These are phyloP conservation scores for Percina caprodes DNA, from an alignment of 2,113 vertebrate genomes.

Conservation along the genomic window DNA sequence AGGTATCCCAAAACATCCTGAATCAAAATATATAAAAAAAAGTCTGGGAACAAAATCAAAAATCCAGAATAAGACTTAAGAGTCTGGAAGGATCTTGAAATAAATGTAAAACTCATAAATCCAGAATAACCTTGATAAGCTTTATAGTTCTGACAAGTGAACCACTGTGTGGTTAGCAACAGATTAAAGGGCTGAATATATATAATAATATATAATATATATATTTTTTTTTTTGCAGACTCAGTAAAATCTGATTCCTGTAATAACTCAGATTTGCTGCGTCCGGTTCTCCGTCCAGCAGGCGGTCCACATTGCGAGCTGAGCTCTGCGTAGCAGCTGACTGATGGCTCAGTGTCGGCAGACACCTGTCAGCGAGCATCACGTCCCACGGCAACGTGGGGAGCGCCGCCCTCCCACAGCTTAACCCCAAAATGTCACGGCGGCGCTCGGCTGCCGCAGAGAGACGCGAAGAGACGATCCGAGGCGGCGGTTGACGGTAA, in stretches of 20 bases:
- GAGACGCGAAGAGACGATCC: conserved; percentile 30
- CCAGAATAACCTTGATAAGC: background rate
- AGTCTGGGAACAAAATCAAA: background rate
- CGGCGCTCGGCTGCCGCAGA: background rate
- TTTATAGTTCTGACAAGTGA: background rate
- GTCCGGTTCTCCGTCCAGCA: background rate
- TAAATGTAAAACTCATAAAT: background rate
- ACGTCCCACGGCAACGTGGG: conserved; percentile 17
- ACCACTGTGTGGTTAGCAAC: background rate
- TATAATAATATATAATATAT: too few relatives aligned
- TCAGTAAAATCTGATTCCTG: background rate
- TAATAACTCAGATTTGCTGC: background rate
- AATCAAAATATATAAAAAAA: background rate
- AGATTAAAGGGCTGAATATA: background rate
- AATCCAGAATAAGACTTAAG: background rate
- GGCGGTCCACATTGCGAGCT: background rate
- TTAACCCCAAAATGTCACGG: conserved; percentile 75
- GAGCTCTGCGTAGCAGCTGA: conserved; percentile 1
- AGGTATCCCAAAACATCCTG: background rate
- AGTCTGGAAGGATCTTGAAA: background rate
- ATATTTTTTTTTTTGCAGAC: background rate
- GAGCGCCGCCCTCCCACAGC: conserved; percentile 41
- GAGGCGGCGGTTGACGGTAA: conserved; percentile 56
- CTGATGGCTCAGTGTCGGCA: conserved; percentile 20
- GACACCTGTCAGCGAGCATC: conserved; percentile 47